phyloP scores from a whole-genome alignment of 2,888 invertebrate genomes.

The Automeris io region DNA sequence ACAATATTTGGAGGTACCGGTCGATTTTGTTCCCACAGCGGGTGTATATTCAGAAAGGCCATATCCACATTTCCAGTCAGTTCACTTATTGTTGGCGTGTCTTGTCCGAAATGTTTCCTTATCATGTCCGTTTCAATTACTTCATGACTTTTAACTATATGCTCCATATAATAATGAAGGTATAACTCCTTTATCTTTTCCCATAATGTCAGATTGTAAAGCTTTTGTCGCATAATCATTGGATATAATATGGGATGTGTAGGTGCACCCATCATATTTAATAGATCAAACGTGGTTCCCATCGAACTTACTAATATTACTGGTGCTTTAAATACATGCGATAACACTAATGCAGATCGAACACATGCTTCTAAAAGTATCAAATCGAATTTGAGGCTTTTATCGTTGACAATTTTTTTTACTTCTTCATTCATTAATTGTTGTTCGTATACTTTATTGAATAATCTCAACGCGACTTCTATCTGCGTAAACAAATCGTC shows the following conservation, averaged over 20 bases:
- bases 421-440: slow-evolving; percentile 13
- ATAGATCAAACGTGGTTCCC: slow-evolving; percentile 18
- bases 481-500: slow-evolving; percentile 10
- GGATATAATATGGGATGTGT: slow-evolving; percentile 32
- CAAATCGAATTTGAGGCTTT: slow-evolving; percentile 24
- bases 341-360: slow-evolving; percentile 16
- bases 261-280: slow-evolving; percentile 26
- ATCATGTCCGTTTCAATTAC: slow-evolving; percentile 15
- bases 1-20: slow-evolving; percentile 32
- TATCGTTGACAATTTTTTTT: slow-evolving; percentile 16
- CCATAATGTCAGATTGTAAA: slow-evolving; percentile 26
- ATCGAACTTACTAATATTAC: slow-evolving; percentile 37
- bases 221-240: slow-evolving; percentile 13
- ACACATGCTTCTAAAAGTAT: slow-evolving; percentile 25
- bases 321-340: slow-evolving; percentile 23
- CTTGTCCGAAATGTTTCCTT: slow-evolving; percentile 18
- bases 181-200: slow-evolving; percentile 29
- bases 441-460: slow-evolving; percentile 13
- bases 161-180: slow-evolving; percentile 11
- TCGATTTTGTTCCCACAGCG: slow-evolving; percentile 29
- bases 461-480: slow-evolving; percentile 1
- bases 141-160: slow-evolving; percentile 4
- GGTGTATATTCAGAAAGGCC: slow-evolving; percentile 29
- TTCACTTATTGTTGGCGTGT: slow-evolving; percentile 19
- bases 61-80: slow-evolving; percentile 29